These are phyloP conservation scores for Spisula solida DNA, from an alignment of 2,888 invertebrate species.

Conservation along the genomic window DNA sequence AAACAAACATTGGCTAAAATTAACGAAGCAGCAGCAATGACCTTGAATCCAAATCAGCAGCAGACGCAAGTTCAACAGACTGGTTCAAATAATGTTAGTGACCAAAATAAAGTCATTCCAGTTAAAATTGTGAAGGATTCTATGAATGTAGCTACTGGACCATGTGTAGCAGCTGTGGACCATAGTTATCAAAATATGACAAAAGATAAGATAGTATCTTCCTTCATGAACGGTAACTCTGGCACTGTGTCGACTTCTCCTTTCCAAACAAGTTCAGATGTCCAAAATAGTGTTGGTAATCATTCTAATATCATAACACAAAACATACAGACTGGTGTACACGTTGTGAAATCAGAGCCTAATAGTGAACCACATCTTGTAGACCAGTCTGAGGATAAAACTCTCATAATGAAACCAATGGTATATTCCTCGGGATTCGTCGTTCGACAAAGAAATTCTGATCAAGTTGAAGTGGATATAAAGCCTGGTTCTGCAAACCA, in stretches of 20 bases:
- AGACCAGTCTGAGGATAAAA: conserved; percentile 29
- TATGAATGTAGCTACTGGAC: conserved; percentile 8
- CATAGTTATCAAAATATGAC: conserved; percentile 32
- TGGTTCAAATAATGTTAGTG: conserved; percentile 27
- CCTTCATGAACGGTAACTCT: conserved; percentile 30
- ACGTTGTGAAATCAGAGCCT: conserved; percentile 27
- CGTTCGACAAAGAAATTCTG: conserved; percentile 47
- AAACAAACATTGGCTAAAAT: conserved; percentile 70
- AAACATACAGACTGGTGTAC: conserved; percentile 26
- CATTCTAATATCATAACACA: conserved; percentile 10
- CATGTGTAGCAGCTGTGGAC: conserved; percentile 25
- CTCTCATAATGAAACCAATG: conserved; percentile 63
- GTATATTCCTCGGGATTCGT: conserved; percentile 58
- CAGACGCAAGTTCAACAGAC: conserved; percentile 26
- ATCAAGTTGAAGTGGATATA: conserved; percentile 19
- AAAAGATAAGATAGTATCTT: conserved; percentile 27
- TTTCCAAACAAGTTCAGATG: background rate
- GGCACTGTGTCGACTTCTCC: background rate
- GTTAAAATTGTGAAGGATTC: conserved; percentile 44
- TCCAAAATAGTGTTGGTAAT: background rate
- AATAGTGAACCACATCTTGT: conserved; percentile 16
- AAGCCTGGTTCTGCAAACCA: conserved; percentile 25
- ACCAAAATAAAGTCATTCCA: conserved; percentile 37
- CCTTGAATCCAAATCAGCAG: conserved; percentile 32
- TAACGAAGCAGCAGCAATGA: conserved; percentile 52